Evolutionary conservation across 2,797 vertebrate species (phyloP).

Genomic region (Chromis chromis): DNA sequence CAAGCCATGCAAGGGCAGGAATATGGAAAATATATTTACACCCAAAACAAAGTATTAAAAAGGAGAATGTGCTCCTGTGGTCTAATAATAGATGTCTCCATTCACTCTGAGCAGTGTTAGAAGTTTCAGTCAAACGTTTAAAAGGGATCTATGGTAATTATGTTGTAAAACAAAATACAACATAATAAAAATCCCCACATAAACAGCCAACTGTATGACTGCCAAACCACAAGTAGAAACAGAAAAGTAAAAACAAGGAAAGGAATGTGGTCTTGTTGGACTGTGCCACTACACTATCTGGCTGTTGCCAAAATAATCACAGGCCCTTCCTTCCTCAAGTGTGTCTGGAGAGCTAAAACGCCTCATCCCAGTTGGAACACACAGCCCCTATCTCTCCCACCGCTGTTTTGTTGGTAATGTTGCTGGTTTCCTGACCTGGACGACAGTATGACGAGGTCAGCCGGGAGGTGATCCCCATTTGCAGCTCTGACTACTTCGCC

Average conservation of each 20-base stretch:
- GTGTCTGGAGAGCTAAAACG: constrained; percentile 39
- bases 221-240: constrained; percentile 20
- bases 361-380: constrained; percentile 27
- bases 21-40: constrained; percentile 48
- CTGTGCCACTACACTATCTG: constrained; percentile 23
- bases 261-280: constrained; percentile 24
- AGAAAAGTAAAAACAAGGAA: background rate
- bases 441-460: constrained; percentile 99
- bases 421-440: constrained; percentile 94
- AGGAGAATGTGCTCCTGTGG: constrained; percentile 19
- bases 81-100: constrained; percentile 16
- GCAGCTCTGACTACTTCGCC: constrained; percentile 99
- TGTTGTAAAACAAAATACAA: constrained; percentile 23
- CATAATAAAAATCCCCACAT: constrained; percentile 14
- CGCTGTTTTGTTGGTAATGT: constrained; percentile 64
- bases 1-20: constrained; percentile 83
- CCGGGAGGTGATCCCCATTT: constrained; percentile 99
- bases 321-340: constrained; percentile 29
- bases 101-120: constrained; percentile 27
- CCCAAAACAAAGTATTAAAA: constrained; percentile 18
- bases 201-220: background rate
- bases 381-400: constrained; percentile 63
- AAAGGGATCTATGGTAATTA: constrained; percentile 9
- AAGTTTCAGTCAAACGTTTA: constrained; percentile 44
- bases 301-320: constrained; percentile 26